phyloP scores from a whole-genome alignment of 2,113 vertebrate genomes.

The Scortum barcoo region DNA sequence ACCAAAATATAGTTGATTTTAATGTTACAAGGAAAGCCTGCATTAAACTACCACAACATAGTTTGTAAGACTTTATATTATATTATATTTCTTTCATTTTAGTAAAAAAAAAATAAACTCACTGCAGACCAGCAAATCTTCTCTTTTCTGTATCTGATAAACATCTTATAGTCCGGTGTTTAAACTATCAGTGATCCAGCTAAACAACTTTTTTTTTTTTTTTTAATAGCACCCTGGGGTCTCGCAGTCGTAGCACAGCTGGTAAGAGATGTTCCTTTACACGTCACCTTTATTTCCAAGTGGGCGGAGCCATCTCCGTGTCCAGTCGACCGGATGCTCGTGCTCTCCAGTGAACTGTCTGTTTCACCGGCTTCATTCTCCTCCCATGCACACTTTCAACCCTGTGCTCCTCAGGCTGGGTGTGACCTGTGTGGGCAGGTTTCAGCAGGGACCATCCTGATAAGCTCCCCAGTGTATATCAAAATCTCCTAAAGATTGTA shows the following conservation, averaged over 20 bases:
- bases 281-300: not conserved
- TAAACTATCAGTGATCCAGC: not conserved
- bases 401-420: not conserved
- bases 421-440: not conserved
- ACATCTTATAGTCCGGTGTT: not conserved
- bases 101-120: not conserved
- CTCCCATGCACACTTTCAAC: not conserved
- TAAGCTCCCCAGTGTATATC: slow-evolving; percentile 29
- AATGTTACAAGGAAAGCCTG: not conserved
- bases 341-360: not conserved
- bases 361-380: not conserved
- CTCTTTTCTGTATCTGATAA: not conserved
- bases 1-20: not conserved
- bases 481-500: slow-evolving; percentile 23
- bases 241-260: not conserved
- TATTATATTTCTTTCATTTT: not conserved
- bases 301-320: slow-evolving; percentile 3
- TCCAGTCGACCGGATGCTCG: not conserved
- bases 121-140: not conserved
- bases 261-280: not conserved
- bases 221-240: not conserved
- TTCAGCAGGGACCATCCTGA: not conserved
- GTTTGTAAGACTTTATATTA: not conserved
- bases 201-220: too few relatives aligned
- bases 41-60: not conserved